Evolutionary conservation across 2,113 vertebrate genomes (phyloP), one percentile per base, ranked within the genome.

Genomic region (Elaphurus davidianus): DNA sequence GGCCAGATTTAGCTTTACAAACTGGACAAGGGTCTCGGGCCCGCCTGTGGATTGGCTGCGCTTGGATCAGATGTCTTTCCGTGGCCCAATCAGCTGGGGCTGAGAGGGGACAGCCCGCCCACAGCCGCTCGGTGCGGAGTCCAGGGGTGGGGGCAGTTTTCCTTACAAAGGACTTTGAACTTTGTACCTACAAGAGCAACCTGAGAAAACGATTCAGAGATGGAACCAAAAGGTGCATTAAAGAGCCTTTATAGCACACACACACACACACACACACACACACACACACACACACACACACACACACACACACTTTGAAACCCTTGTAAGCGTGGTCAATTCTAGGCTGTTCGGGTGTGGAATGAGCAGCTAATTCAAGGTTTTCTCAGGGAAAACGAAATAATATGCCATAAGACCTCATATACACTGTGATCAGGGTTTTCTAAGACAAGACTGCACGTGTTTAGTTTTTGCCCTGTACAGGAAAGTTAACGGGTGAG

Each of bases 211-310:
- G 55, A 47, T n/a, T 40, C 84, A 79, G 88, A 92, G 9, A 74
- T 21, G 54, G 82, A 30, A 85, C 23, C 62, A 60, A 60, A 43
- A 87, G 36, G 36, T 45, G 74, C 23, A 43, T 92, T 57, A 76
- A 96, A 76, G 78, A 59, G 52, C 60, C 64, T 67, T 84, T 57
- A 40, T 21, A 62, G 47, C 6, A 16, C 52, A 3, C 50, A 17
- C 30, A 0, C 1, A 1, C 23, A 12, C 84, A 1, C 28, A 30
- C 54, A 0, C 25, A 14, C 1, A 1, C 23, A 12, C 84, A 1
- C 28, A 30, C 54, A 0, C 25, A 14, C 85, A 2, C 30, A 33
- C 60, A 57, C 16, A 4, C 23, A 12, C 85, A 2, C 28, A 30
- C 54, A 0, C 25, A 14, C 85, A 2, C 30, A 33, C 60, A 57